These are phyloP conservation scores for Sterna hirundo DNA, from an alignment of 2,113 vertebrate species.

Conservation along the genomic window DNA sequence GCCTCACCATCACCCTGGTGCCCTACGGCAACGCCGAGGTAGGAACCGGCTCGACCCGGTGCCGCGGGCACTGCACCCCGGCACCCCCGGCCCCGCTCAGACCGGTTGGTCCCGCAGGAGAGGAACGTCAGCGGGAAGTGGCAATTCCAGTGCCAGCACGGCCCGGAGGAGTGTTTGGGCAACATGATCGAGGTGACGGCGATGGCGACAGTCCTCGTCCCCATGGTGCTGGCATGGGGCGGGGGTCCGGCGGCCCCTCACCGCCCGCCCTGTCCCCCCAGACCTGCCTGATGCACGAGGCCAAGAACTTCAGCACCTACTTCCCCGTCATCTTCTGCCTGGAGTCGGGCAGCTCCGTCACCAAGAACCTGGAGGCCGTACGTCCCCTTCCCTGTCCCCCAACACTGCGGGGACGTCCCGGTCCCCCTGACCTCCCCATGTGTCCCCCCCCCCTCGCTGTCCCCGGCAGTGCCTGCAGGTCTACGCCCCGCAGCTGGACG, in stretches of 20 bases:
- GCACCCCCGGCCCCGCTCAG: not conserved
- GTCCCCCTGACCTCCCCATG: fast-evolving
- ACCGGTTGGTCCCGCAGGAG: slow-evolving; percentile 75
- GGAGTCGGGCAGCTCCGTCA: slow-evolving; percentile 77
- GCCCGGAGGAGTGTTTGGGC: slow-evolving; percentile 84
- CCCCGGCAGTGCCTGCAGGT: slow-evolving; percentile 77
- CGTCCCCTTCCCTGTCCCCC: not conserved
- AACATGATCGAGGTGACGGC: slow-evolving; percentile 90
- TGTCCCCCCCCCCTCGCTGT: not conserved
- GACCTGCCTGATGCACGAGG: slow-evolving; percentile 83
- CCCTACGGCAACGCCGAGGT: slow-evolving; percentile 91
- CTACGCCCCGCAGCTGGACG: slow-evolving; percentile 43
- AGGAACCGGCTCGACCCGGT: fast-evolving
- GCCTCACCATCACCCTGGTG: slow-evolving; percentile 82
- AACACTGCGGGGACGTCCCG: fast-evolving
- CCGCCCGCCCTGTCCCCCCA: not conserved
- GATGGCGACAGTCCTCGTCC: fast-evolving
- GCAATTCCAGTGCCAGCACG: slow-evolving; percentile 87
- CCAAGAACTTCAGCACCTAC: not conserved
- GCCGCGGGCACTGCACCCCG: fast-evolving
- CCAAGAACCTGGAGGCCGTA: slow-evolving; percentile 74
- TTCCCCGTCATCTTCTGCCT: slow-evolving; percentile 82
- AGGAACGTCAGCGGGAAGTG: slow-evolving; percentile 68
- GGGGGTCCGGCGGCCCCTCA: fast-evolving
- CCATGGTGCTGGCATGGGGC: fast-evolving